Base-by-base conservation (phyloP, 2,888 invertebrate genomes). In the Stenchaetothrips biformis region DNA sequence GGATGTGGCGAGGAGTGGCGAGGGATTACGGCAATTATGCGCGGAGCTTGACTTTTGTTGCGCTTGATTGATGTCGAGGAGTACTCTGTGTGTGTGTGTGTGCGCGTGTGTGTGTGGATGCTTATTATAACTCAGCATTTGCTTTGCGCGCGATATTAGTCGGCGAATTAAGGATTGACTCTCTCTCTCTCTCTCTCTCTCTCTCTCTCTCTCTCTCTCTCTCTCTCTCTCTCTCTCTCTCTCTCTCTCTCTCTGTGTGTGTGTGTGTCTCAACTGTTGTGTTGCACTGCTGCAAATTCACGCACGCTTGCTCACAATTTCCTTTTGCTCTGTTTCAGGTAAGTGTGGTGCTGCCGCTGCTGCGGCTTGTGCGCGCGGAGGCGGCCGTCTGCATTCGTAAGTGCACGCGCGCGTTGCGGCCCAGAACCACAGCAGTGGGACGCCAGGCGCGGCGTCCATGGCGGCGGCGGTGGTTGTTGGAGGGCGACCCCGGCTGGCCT, bases 21-120 rank as follows among this genome's bases (percentile, higher is more conserved):
- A 7, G 25, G 67, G 67, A 74, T 74, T 74, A 74, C 21, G 25
- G 67, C 67, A 74, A 74, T 74, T 74, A 25, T 74, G 67, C 67
- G 25, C 21, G 21, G 21, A 25, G 67, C 25, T 25, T 37, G 21
- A 74, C 67, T 74, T 74, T 74, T 74, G 67, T 74, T 25, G 8
- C 21, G 21, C 18, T 74, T 74, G 67, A 74, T 74, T 74, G 67
- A 74, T 74, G 67, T 37, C 37, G 37, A 74, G 11, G 25, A 74
- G 59, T 59, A 18, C 16, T 59, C 59, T 37, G 2, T 37, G 37
- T 37, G 37, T 37, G 37, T 37, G 37, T 37, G 37, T 4, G 37
- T 2, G 37, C 21, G 37, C 4, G 37, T 37, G 37, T 37, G 37
- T 4, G 37, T 37, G 37, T 37, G 37, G 37, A 37, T 37, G 37